Conservation (phyloP, 92 coral and sea anemone species). For the Pocillopora grandis region DNA sequence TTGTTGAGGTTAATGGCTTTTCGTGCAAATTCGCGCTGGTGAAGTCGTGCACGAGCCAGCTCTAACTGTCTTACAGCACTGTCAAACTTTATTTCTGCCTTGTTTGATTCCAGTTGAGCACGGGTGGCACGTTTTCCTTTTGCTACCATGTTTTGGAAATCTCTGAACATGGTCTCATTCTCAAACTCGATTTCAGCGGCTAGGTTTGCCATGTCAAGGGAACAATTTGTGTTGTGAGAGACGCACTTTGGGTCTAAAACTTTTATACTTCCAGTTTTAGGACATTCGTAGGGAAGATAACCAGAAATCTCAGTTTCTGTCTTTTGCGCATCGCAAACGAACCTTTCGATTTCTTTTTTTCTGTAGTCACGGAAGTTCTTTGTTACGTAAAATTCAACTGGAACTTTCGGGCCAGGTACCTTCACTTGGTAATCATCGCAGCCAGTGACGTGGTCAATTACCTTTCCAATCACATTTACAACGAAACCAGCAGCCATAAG, state of each 20-base stretch:
- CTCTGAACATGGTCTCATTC: conserved; percentile 15
- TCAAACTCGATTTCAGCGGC: background rate
- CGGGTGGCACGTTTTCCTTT: conserved; percentile 22
- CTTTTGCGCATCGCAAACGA: conserved; percentile 5
- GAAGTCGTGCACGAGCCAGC: conserved; percentile 37
- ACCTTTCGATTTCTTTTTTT: background rate
- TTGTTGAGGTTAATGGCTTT: conserved; percentile 34
- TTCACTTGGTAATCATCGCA: background rate
- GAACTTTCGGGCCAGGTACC: background rate
- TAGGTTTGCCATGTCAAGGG: background rate
- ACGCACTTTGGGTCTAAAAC: conserved; percentile 41
- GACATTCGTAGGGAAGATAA: conserved; percentile 30
- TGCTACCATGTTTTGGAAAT: conserved; percentile 23
- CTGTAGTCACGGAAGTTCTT: background rate
- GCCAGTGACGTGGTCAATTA: background rate
- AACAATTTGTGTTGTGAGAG: conserved; percentile 12
- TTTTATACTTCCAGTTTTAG: conserved; percentile 4
- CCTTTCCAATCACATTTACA: background rate
- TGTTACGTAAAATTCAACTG: background rate
- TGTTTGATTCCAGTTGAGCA: conserved; percentile 46
- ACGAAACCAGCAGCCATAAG: background rate
- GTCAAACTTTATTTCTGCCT: conserved; percentile 42
- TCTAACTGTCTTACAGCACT: conserved; percentile 43
- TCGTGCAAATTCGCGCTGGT: conserved; percentile 43
- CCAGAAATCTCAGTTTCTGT: background rate